Evolutionary conservation across 2,113 vertebrate genomes (phyloP).

Genomic region (Sapajus apella): DNA sequence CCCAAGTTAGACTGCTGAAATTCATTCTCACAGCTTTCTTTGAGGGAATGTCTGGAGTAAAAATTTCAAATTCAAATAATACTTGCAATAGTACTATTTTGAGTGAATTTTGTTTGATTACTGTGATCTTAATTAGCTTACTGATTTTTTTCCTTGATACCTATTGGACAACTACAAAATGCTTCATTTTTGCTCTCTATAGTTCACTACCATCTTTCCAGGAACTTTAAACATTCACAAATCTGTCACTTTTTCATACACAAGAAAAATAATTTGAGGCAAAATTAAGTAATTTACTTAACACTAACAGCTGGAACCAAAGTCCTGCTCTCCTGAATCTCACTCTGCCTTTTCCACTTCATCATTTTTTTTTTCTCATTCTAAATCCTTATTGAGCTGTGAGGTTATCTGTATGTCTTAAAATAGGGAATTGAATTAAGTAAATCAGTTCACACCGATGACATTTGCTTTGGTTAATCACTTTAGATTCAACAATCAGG

Average conservation of each 20-base stretch:
- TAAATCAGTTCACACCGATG: not conserved
- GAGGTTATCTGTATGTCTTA: slow-evolving; percentile 21
- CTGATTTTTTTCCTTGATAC: slow-evolving; percentile 46
- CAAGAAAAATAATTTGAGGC: not conserved
- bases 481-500: not conserved
- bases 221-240: not conserved
- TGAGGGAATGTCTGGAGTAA: slow-evolving; percentile 60
- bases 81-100: slow-evolving; percentile 75
- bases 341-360: not conserved
- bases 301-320: not conserved
- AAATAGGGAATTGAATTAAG: slow-evolving; percentile 33
- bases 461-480: not conserved
- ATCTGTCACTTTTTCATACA: slow-evolving; percentile 52
- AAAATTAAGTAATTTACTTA: slow-evolving; percentile 40
- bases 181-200: not conserved
- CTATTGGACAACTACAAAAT: slow-evolving; percentile 23
- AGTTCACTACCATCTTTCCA: slow-evolving; percentile 31
- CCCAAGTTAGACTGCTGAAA: slow-evolving; percentile 31
- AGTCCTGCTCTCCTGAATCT: not conserved
- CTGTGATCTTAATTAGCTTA: slow-evolving; percentile 59
- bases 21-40: slow-evolving; percentile 64
- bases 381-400: not conserved
- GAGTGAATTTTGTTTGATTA: slow-evolving; percentile 82
- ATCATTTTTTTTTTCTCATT: not conserved
- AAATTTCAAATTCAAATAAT: slow-evolving; percentile 70